These are phyloP conservation scores for Athripsodes cinereus DNA, from an alignment of 2,888 invertebrate genomes.

Conservation along the genomic window DNA sequence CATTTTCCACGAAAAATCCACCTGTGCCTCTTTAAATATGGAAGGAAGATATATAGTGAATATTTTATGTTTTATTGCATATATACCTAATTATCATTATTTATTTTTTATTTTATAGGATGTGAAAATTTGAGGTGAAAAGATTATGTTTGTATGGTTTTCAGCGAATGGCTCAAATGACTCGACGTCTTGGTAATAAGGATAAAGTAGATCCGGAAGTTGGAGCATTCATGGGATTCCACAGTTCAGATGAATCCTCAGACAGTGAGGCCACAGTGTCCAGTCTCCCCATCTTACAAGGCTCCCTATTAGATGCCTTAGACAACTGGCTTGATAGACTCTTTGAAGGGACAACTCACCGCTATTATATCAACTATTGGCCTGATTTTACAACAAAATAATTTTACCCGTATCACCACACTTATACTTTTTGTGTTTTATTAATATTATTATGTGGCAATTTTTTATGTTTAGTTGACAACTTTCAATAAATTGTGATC, in stretches of 20 bases:
- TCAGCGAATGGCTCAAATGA: constrained; percentile 66
- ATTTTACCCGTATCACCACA: not conserved
- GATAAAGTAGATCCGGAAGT: constrained; percentile 63
- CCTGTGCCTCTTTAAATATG: too few relatives aligned
- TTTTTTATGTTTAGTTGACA: too few relatives aligned
- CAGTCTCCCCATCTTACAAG: constrained; percentile 43
- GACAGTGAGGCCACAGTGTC: constrained; percentile 40
- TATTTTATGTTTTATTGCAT: too few relatives aligned
- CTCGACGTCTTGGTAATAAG: constrained; percentile 47
- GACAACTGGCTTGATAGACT: constrained; percentile 95
- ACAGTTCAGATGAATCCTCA: constrained; percentile 62
- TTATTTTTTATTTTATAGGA: too few relatives aligned
- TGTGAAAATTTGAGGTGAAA: too few relatives aligned
- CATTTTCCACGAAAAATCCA: too few relatives aligned
- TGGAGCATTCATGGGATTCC: constrained; percentile 82
- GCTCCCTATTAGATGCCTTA: constrained; percentile 74
- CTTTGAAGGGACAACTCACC: constrained; percentile 92
- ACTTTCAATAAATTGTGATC: too few relatives aligned
- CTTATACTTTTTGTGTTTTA: too few relatives aligned
- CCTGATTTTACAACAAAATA: constrained; percentile 90
- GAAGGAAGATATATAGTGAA: too few relatives aligned
- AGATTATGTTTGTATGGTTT: constrained; percentile 3
- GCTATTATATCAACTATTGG: constrained; percentile 97
- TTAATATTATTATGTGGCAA: too few relatives aligned
- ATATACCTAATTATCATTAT: too few relatives aligned